A percentile compares a stretch with the other conserved stretches of the same genome.
phyloP scores from a whole-genome alignment of 2,888 invertebrate species.

The Fragum sueziense region DNA sequence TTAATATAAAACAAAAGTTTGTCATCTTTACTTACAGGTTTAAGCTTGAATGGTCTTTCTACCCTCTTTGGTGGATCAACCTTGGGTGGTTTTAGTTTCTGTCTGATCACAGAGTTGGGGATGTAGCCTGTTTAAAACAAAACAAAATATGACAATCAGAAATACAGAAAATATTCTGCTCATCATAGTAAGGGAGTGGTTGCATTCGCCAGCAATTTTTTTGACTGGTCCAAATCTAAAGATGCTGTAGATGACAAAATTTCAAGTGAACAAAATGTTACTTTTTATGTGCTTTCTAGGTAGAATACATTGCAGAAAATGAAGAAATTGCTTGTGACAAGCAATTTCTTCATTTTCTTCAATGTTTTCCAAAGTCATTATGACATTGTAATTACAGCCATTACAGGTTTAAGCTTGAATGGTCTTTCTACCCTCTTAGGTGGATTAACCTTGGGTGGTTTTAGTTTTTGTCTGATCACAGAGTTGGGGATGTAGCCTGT shows the following conservation, averaged over 20 bases:
- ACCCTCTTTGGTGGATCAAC: conserved; percentile 22
- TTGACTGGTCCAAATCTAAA: no score
- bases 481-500: conserved; percentile 74
- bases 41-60: conserved; percentile 63
- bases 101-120: conserved; percentile 73
- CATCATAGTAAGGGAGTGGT: no score
- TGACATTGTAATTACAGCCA: not conserved
- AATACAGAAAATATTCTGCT: no score
- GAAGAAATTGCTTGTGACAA: conserved; percentile 5
- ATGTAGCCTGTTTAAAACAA: conserved; percentile 64
- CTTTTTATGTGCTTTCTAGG: no score
- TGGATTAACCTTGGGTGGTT: conserved; percentile 35
- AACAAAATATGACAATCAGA: not conserved
- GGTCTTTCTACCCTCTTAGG: conserved; percentile 37
- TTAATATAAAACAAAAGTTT: no score
- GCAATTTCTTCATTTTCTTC: no score
- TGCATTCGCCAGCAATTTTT: no score
- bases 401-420: conserved; percentile 67
- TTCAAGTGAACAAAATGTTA: no score
- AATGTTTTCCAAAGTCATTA: no score
- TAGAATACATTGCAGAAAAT: not conserved
- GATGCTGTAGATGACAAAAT: no score
- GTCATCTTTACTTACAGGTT: conserved; percentile 60
- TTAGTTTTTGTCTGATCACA: conserved; percentile 66
- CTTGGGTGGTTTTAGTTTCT: conserved; percentile 54